Conservation (phyloP, 2,113 vertebrate genomes). For the Grammomys surdaster region DNA sequence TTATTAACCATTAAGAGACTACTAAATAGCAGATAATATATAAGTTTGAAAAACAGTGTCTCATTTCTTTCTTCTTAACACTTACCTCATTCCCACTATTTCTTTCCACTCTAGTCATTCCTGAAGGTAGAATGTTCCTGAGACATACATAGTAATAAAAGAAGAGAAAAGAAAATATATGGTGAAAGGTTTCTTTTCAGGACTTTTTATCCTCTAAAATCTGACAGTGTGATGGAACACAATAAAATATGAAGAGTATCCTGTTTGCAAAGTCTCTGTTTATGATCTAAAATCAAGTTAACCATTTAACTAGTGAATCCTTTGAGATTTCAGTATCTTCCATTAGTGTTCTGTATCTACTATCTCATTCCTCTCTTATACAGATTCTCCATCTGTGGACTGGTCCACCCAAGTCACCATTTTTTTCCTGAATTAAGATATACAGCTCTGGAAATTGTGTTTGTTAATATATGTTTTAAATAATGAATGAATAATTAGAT, state of each 20-base stretch:
- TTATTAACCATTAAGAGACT: slow-evolving; percentile 25
- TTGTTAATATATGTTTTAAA: background rate
- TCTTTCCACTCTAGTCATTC: background rate
- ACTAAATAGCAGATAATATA: background rate
- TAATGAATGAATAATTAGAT: background rate
- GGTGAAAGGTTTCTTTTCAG: background rate
- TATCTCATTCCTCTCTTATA: background rate
- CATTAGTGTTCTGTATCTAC: too few species aligned
- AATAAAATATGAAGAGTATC: background rate
- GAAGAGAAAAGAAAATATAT: background rate
- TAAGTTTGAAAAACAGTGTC: background rate
- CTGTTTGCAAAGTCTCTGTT: background rate
- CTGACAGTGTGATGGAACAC: background rate
- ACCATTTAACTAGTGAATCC: background rate
- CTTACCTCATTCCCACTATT: background rate
- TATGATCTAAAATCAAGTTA: background rate
- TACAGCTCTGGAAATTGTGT: background rate
- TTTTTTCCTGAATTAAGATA: background rate
- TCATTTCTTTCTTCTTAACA: background rate
- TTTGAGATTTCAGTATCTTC: background rate
- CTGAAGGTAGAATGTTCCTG: background rate
- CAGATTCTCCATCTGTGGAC: fast-evolving
- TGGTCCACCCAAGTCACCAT: background rate
- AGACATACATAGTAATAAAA: background rate
- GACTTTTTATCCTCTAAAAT: background rate